phyloP scores from a whole-genome alignment of 2,888 invertebrate species.

The Phaedon cochleariae region DNA sequence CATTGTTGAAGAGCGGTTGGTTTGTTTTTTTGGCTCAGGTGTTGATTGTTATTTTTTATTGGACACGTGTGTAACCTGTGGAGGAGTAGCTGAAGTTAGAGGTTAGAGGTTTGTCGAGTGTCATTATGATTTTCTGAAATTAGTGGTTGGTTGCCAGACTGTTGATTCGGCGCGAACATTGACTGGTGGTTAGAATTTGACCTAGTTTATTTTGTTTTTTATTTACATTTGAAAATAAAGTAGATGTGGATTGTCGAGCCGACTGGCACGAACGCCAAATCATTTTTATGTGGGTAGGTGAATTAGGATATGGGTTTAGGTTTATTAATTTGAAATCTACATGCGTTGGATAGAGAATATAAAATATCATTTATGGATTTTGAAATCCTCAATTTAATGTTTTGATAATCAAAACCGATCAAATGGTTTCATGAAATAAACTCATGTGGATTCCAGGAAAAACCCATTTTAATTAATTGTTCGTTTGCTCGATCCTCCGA shows the following conservation, averaged over 20 bases:
- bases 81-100: not conserved
- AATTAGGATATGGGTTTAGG: too few relatives aligned
- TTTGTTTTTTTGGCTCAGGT: not conserved
- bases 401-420: too few relatives aligned
- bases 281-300: too few relatives aligned
- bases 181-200: not conserved
- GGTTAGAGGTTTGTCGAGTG: conserved; percentile 1
- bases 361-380: too few relatives aligned
- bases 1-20: not conserved
- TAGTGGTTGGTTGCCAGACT: not conserved
- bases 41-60: not conserved
- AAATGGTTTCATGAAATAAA: too few relatives aligned
- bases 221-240: not conserved
- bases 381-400: too few relatives aligned
- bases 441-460: too few relatives aligned
- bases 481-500: too few relatives aligned
- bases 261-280: too few relatives aligned
- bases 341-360: too few relatives aligned
- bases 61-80: not conserved
- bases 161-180: not conserved
- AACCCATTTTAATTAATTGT: too few relatives aligned
- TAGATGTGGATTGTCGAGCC: not conserved
- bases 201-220: not conserved
- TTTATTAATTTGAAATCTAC: too few relatives aligned
- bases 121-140: not conserved